Evolutionary conservation across 1,140 invertebrate genomes (phyloP).

Genomic region (Drosophila oshimai): DNA sequence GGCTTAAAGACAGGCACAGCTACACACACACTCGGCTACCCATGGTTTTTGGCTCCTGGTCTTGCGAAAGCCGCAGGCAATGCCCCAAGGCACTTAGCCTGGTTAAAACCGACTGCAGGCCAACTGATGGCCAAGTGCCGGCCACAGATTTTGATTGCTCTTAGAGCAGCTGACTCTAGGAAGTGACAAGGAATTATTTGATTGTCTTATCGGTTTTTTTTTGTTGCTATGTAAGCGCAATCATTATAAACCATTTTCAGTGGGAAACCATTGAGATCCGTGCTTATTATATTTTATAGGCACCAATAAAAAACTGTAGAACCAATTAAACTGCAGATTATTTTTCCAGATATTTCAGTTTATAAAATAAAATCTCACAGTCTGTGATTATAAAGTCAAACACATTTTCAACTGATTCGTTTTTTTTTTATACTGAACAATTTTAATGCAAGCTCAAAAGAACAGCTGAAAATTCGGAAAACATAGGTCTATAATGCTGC

Average conservation of each 20-base stretch:
- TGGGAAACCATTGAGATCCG: background rate
- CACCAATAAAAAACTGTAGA: too few species aligned
- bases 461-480: background rate
- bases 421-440: background rate
- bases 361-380: too few species aligned
- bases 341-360: too few species aligned
- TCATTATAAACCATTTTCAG: conserved; percentile 41
- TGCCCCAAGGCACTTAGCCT: conserved; percentile 32
- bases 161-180: conserved; percentile 20
- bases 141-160: conserved; percentile 34
- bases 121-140: conserved; percentile 21
- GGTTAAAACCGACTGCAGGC: background rate
- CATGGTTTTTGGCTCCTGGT: conserved; percentile 41
- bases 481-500: background rate
- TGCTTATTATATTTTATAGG: conserved; percentile 1
- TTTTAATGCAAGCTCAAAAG: background rate
- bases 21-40: conserved; percentile 25
- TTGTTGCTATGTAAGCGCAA: conserved; percentile 15
- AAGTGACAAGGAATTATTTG: conserved; percentile 49
- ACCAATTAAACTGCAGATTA: too few species aligned
- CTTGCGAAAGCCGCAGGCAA: conserved; percentile 55
- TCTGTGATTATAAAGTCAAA: too few species aligned
- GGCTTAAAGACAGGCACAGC: conserved; percentile 33
- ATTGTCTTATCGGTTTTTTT: conserved; percentile 15
- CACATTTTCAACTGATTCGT: background rate